These are phyloP conservation scores for Poliocrania exsul DNA, from an alignment of 2,797 vertebrate species.

Conservation along the genomic window DNA sequence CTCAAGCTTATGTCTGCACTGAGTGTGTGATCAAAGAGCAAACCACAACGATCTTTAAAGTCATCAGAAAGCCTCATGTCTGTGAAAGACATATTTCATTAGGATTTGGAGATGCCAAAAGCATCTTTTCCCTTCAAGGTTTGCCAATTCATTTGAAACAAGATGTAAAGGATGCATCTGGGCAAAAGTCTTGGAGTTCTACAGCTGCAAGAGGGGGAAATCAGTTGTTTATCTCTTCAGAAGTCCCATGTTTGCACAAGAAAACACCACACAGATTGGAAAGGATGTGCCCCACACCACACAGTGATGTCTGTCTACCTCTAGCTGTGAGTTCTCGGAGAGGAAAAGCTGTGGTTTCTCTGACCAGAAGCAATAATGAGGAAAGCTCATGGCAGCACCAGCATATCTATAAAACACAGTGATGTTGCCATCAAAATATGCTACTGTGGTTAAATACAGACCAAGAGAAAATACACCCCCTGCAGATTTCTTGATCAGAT, in stretches of 20 bases:
- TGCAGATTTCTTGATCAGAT: not conserved
- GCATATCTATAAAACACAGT: not conserved
- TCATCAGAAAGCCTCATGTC: not conserved
- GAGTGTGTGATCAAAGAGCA: conserved; percentile 29
- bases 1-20: not conserved
- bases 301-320: not conserved
- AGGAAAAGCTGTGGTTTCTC: not conserved
- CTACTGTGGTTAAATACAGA: not conserved
- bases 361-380: conserved; percentile 2
- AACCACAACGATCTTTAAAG: not conserved
- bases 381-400: conserved; percentile 9
- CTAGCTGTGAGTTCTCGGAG: not conserved
- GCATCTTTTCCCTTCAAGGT: conserved; percentile 15
- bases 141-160: conserved; percentile 21
- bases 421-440: conserved; percentile 1
- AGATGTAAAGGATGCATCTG: conserved; percentile 19
- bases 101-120: not conserved
- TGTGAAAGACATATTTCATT: conserved; percentile 4
- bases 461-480: not conserved
- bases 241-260: not conserved
- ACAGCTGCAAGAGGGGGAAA: conserved; percentile 6
- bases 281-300: not conserved
- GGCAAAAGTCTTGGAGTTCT: not conserved
- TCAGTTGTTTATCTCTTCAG: conserved; percentile 12
- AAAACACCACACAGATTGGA: not conserved